Evolutionary conservation across 2,113 vertebrate species (phyloP), one percentile per base, ranked within the genome.

Genomic region (Otolemur garnettii): DNA sequence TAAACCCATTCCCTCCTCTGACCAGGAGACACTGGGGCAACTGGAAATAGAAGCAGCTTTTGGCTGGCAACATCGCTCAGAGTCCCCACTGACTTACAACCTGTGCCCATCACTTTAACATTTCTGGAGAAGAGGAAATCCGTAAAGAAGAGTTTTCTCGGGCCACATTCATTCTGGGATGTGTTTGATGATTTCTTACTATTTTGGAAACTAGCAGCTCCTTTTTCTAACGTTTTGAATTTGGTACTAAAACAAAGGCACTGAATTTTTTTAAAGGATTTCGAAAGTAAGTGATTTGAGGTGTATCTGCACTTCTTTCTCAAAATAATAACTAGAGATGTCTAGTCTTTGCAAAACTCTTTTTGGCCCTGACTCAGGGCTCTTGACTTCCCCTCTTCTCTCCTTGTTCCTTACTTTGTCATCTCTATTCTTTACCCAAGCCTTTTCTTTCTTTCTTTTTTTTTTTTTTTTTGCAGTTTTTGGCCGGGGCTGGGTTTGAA

Each of bases 311-410:
- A 87, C 21, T 84, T 75, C 7, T 30, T 90, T 60, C 66, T 55
- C 79, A 95, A 96, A 95, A 75, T 87, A 90, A 69, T 84, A 68
- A 87, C 30, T 74, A 94, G 38, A 38, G 38, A 38, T 38, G 38
- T 38, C 38, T 38, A 38, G 38, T 38, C 38, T 38, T 38, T 38
- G 38, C 38, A 38, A 38, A 38, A 2, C 38, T 38, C 38, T 38
- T 38, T 38, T 38, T 38, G 38, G 38, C 38, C 38, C 38, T 38
- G 38, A 38, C 2, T 38, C 38, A 38, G 38, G 38, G 38, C 38
- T 38, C 38, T 38, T 38, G 38, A 38, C 38, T 38, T 38, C 38
- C 38, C 38, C 4, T 4, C 38, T 38, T 38, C 38, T 38, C 38
- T 38, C 38, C 38, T 4, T 38, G 38, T 38, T 38, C 38, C 38